Conservation (phyloP, 2,888 invertebrate species). For the Rotaria socialis region DNA sequence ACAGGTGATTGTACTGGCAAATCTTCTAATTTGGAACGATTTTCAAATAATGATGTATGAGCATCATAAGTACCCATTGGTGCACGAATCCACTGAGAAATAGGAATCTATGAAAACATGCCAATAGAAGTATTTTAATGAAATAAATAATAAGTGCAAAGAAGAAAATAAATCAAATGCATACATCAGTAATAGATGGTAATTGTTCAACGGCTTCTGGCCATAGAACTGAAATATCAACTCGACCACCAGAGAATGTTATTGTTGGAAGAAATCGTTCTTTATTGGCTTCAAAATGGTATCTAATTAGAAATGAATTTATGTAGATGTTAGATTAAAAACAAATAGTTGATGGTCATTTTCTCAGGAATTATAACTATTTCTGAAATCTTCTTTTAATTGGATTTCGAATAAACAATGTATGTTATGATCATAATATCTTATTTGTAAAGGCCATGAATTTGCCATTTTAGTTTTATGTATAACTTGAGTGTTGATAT, state of each 20-base stretch:
- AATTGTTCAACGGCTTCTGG: constrained; percentile 51
- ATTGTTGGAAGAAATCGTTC: constrained; percentile 53
- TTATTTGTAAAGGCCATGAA: too few relatives aligned
- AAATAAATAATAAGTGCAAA: neutral
- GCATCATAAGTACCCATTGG: constrained; percentile 8
- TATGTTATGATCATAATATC: too few relatives aligned
- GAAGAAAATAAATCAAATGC: too few relatives aligned
- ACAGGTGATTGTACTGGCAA: constrained; percentile 43
- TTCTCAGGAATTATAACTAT: too few relatives aligned
- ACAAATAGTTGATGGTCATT: neutral
- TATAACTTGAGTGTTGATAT: too few relatives aligned
- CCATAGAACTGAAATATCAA: constrained; percentile 55
- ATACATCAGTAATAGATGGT: constrained; percentile 52
- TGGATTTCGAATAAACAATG: too few relatives aligned
- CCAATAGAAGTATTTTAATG: too few relatives aligned
- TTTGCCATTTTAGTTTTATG: too few relatives aligned
- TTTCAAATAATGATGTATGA: constrained; percentile 40
- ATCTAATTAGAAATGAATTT: constrained; percentile 48
- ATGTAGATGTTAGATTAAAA: neutral
- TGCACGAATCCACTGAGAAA: constrained; percentile 25
- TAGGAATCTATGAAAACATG: neutral
- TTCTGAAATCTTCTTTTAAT: too few relatives aligned
- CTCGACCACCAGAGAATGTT: constrained; percentile 54
- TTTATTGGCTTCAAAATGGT: constrained; percentile 53
- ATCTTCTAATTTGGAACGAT: constrained; percentile 39